Conservation (phyloP, 2,888 invertebrate species). For the Brenthis ino region DNA sequence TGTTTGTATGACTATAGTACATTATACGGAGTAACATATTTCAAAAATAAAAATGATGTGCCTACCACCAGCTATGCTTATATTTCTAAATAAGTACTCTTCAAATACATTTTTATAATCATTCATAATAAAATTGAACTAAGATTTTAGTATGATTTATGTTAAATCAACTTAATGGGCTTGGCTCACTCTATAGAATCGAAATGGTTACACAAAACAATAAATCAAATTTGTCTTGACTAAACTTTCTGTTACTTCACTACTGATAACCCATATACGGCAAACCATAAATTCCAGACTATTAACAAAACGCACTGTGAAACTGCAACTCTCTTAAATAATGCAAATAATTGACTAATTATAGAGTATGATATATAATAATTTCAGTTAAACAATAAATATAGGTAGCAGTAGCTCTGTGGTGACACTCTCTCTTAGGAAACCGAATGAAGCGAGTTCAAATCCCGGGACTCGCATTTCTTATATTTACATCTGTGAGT, state of each 20-base stretch:
- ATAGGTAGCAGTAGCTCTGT: too few species aligned
- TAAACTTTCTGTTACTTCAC: conserved; percentile 28
- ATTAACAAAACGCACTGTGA: conserved; percentile 27
- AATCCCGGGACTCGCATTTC: too few species aligned
- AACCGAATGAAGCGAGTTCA: too few species aligned
- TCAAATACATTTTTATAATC: too few species aligned
- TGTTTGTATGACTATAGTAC: too few species aligned
- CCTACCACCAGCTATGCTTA: too few species aligned
- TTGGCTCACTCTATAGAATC: conserved; percentile 12
- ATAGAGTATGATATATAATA: not conserved
- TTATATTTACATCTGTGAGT: too few species aligned
- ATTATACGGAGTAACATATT: too few species aligned
- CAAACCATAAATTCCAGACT: conserved; percentile 29
- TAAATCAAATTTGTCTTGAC: conserved; percentile 33
- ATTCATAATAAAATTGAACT: not conserved
- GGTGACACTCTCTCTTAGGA: too few species aligned
- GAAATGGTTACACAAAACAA: conserved; percentile 24
- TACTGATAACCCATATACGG: conserved; percentile 36
- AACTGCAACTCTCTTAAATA: conserved; percentile 3
- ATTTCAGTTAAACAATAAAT: too few species aligned
- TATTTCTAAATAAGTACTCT: not conserved
- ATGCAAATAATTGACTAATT: not conserved
- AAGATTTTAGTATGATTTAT: not conserved
- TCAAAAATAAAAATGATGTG: too few species aligned
- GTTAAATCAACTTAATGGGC: conserved; percentile 6